Conservation (phyloP, 2,888 invertebrate species). For the Morpho helenor region DNA sequence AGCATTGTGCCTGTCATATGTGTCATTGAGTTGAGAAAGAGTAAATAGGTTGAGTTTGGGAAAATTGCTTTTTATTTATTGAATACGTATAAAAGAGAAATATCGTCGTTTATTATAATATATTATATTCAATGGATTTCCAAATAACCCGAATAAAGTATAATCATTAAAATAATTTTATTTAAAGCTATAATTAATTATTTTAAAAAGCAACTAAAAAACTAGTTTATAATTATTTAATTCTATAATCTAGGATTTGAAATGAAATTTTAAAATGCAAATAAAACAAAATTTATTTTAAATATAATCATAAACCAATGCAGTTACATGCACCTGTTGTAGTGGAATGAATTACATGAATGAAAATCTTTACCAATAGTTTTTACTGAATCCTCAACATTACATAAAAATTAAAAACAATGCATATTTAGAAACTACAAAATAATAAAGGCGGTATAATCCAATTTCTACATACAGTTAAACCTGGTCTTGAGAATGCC, state of each 20-base stretch:
- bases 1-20: too few species aligned
- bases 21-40: too few species aligned
- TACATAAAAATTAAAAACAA: conserved; percentile 14
- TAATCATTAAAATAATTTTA: too few species aligned
- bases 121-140: too few species aligned
- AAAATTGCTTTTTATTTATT: too few species aligned
- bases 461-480: conserved; percentile 10
- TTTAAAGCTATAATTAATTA: too few species aligned
- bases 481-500: not conserved
- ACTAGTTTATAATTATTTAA: too few species aligned
- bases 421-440: conserved; percentile 2
- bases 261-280: conserved; percentile 18
- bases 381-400: conserved; percentile 24
- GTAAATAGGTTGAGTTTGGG: too few species aligned
- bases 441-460: conserved; percentile 18
- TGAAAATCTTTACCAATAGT: conserved; percentile 26
- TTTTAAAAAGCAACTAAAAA: too few species aligned
- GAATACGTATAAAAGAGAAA: too few species aligned
- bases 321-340: conserved; percentile 26
- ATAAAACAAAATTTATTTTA: conserved; percentile 25
- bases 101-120: too few species aligned
- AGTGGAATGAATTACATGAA: conserved; percentile 35
- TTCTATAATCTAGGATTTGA: not conserved
- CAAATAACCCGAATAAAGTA: too few species aligned
- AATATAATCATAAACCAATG: conserved; percentile 28